Percentiles rank a stretch among this genome's conserved stretches.
Evolutionary conservation across 2,113 vertebrate species (phyloP).

Genomic region (Bettongia penicillata): DNA sequence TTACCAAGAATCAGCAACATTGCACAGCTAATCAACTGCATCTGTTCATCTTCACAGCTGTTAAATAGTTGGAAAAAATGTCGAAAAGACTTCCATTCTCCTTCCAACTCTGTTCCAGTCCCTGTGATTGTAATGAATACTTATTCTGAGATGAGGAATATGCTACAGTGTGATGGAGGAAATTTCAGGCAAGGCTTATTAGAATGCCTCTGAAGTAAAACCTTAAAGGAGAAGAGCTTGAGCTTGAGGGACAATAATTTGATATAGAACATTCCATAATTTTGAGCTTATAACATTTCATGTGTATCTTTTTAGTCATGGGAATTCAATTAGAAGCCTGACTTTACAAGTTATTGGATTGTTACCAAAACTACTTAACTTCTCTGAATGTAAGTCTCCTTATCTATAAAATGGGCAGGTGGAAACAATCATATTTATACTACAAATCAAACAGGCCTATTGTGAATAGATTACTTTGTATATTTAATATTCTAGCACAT

Average conservation of each 20-base stretch:
- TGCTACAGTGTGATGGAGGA: background rate
- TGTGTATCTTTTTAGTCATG: background rate
- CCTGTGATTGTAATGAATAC: conserved; percentile 64
- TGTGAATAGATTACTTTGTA: background rate
- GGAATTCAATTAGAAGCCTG: background rate
- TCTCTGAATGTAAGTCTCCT: background rate
- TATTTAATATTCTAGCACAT: background rate
- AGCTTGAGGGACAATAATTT: rapidly evolving
- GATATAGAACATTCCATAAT: background rate
- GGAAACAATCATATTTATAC: background rate
- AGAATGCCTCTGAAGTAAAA: background rate
- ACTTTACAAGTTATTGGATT: background rate
- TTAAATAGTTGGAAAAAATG: background rate
- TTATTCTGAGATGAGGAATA: conserved; percentile 52
- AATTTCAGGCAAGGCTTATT: conserved; percentile 3
- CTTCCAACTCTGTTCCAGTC: background rate
- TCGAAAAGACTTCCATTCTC: background rate
- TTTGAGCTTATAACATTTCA: background rate
- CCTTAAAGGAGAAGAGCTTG: conserved; percentile 8
- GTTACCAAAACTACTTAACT: background rate
- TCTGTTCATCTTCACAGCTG: conserved; percentile 76
- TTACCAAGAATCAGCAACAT: conserved; percentile 71
- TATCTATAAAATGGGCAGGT: background rate
- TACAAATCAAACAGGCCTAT: background rate
- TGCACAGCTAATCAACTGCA: conserved; percentile 67